Percentiles rank a stretch among this genome's conserved stretches.
Evolutionary conservation across 2,888 invertebrate species (phyloP).

Genomic region (Gastrophysa polygoni): DNA sequence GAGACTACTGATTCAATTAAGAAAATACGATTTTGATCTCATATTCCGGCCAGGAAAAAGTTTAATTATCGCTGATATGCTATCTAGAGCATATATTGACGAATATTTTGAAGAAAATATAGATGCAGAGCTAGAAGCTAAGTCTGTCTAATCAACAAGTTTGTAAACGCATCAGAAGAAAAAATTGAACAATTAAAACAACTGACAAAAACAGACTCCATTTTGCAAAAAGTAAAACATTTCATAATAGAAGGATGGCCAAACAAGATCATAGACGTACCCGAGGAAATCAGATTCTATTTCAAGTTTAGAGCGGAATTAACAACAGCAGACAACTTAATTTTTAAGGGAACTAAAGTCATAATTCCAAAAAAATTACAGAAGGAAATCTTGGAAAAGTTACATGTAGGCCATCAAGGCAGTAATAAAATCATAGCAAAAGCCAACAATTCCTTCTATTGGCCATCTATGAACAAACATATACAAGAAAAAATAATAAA

Average conservation of each 20-base stretch:
- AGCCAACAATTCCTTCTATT: too few species aligned
- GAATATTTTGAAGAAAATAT: constrained; percentile 8
- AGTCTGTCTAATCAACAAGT: neutral
- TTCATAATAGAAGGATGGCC: constrained; percentile 13
- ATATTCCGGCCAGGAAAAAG: constrained; percentile 18
- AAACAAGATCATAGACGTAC: constrained; percentile 5
- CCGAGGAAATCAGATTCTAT: constrained; percentile 12
- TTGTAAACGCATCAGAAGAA: constrained; percentile 1
- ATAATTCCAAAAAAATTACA: too few species aligned
- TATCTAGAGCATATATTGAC: constrained; percentile 3
- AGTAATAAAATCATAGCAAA: too few species aligned
- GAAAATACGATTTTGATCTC: constrained; percentile 1
- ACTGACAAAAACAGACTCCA: neutral
- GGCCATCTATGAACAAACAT: too few species aligned
- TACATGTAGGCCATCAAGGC: too few species aligned
- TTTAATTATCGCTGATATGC: constrained; percentile 4
- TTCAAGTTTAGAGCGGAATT: constrained; percentile 19
- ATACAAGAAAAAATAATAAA: too few species aligned
- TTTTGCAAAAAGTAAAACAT: constrained; percentile 8
- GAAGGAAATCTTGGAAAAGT: too few species aligned
- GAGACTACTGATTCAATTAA: neutral
- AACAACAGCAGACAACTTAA: constrained; percentile 12
- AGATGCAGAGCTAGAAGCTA: constrained; percentile 5
- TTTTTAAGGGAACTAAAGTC: too few species aligned
- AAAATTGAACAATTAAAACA: constrained; percentile 13